Evolutionary conservation across 2,113 vertebrate genomes (phyloP).

Genomic region (Petrocephalus microphthalmus): DNA sequence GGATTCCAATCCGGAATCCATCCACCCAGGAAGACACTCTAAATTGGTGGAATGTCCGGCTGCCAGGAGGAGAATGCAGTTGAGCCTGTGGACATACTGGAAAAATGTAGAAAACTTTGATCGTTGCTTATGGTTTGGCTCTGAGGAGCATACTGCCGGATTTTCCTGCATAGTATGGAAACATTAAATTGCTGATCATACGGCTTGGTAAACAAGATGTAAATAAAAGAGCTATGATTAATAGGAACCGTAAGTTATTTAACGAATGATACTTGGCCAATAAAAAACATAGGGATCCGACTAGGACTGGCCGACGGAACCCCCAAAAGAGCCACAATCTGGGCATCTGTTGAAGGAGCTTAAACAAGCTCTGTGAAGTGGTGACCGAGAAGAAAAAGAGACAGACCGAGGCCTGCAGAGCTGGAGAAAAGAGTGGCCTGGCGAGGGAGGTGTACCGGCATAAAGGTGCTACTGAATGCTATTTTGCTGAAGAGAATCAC

Average conservation of each 20-base stretch:
- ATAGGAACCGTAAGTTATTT: not conserved
- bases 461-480: conserved; percentile 6
- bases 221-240: not conserved
- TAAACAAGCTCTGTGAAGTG: not conserved
- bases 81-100: no score
- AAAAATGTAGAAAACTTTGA: not conserved
- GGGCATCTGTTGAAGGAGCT: conserved; percentile 21
- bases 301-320: not conserved
- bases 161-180: not conserved
- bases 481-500: not conserved
- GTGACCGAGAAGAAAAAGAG: not conserved
- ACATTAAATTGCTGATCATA: not conserved
- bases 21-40: not conserved
- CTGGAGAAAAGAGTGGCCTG: not conserved
- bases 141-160: not conserved
- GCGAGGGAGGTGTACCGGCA: not conserved
- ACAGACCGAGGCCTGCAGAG: not conserved
- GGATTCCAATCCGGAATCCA: not conserved
- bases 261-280: not conserved
- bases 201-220: not conserved
- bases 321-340: not conserved
- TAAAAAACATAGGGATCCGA: not conserved
- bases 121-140: not conserved
- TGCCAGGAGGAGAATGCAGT: not conserved
- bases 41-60: not conserved